phyloP scores from a whole-genome alignment of 2,888 invertebrate genomes.

The Sphaerophoria rueppellii region DNA sequence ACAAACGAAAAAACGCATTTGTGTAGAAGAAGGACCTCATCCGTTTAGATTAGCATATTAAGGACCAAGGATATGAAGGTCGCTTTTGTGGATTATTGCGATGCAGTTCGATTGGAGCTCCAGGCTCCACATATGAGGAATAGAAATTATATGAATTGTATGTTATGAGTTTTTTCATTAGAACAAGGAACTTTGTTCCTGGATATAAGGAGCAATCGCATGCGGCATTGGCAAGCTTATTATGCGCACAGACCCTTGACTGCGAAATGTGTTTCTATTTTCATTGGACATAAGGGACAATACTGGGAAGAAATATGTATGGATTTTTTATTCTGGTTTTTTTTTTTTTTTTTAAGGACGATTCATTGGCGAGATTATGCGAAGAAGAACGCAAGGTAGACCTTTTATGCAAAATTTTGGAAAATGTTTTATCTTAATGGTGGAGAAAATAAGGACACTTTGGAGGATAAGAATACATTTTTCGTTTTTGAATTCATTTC shows the following conservation, averaged over 20 bases:
- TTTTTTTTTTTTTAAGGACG: not conserved
- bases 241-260: slow-evolving; percentile 20
- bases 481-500: slow-evolving; percentile 4
- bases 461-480: slow-evolving; percentile 25
- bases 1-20: slow-evolving; percentile 54
- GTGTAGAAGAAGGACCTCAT: slow-evolving; percentile 45
- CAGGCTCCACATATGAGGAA: not conserved
- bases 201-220: not conserved
- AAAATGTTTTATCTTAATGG: slow-evolving; percentile 63
- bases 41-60: slow-evolving; percentile 69
- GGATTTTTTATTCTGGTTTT: not conserved
- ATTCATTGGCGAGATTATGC: slow-evolving; percentile 44
- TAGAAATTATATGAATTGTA: slow-evolving; percentile 6
- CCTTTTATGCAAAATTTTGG: slow-evolving; percentile 57
- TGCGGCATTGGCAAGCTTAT: not conserved
- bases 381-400: slow-evolving; percentile 43
- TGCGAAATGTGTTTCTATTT: slow-evolving; percentile 52
- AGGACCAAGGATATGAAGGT: slow-evolving; percentile 39
- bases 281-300: slow-evolving; percentile 41
- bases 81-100: slow-evolving; percentile 51
- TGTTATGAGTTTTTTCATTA: slow-evolving; percentile 35
- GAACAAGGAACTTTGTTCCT: slow-evolving; percentile 25
- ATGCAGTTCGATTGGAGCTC: slow-evolving; percentile 67
- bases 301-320: slow-evolving; percentile 27
- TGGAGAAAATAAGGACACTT: slow-evolving; percentile 52